Conservation (phyloP, 1,140 invertebrate genomes). For the Colletes latitarsis region DNA sequence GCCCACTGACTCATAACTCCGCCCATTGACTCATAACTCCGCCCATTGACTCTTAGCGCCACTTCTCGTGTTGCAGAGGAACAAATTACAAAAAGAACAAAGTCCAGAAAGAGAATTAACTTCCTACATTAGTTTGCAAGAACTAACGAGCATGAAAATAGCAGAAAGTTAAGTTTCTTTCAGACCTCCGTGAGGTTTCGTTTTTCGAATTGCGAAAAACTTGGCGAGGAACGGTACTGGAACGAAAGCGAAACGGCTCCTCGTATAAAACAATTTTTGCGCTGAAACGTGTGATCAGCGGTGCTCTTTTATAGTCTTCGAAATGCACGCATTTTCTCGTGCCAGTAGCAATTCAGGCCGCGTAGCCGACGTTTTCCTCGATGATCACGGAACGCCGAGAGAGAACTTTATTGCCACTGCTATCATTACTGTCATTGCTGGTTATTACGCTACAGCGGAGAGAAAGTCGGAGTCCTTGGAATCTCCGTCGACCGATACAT, state of each 20-base stretch:
- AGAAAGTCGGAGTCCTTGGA: slow-evolving; percentile 25
- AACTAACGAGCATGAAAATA: too few species aligned
- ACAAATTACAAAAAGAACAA: neutral
- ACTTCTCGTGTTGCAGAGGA: too few species aligned
- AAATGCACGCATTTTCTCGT: slow-evolving; percentile 1
- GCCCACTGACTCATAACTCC: too few species aligned
- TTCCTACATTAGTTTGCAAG: too few species aligned
- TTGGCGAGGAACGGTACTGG: neutral
- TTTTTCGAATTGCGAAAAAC: neutral
- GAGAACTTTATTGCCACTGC: slow-evolving; percentile 24
- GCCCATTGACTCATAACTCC: too few species aligned
- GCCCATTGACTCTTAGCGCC: too few species aligned
- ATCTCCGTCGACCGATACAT: neutral
- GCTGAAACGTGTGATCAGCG: neutral
- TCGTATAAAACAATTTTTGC: neutral
- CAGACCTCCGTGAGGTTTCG: too few species aligned
- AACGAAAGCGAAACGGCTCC: neutral
- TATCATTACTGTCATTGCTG: slow-evolving; percentile 26
- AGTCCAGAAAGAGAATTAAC: neutral
- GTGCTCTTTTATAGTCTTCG: neutral
- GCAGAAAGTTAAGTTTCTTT: too few species aligned
- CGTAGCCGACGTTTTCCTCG: slow-evolving; percentile 6
- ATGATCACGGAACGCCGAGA: slow-evolving; percentile 5
- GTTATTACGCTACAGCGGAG: slow-evolving; percentile 17
- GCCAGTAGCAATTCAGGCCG: slow-evolving; percentile 1